Conservation (phyloP, 1,140 invertebrate genomes). For the Drosophila teissieri region DNA sequence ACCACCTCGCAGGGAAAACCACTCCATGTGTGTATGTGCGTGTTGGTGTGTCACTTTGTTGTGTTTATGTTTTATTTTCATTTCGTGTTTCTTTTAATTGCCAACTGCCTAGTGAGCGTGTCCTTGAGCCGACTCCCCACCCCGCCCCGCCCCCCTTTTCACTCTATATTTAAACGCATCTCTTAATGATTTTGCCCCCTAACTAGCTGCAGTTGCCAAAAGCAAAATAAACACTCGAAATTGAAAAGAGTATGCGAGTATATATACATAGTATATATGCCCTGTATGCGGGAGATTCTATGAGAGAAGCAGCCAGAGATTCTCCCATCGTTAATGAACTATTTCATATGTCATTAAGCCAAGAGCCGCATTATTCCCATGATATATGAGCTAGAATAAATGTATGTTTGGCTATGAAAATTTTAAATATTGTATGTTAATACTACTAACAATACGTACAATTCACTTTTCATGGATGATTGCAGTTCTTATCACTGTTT, state of each 20-base stretch:
- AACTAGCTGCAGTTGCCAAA: constrained; percentile 36
- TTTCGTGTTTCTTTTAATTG: constrained; percentile 60
- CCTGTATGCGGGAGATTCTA: background rate
- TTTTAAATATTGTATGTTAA: background rate
- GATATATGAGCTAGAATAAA: no score
- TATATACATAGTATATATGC: background rate
- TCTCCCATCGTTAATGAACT: constrained; percentile 6
- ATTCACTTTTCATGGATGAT: background rate
- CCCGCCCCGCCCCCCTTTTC: background rate
- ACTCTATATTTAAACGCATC: constrained; percentile 73
- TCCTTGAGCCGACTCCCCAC: constrained; percentile 34
- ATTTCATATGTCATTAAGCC: constrained; percentile 5
- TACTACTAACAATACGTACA: background rate
- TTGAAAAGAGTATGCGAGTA: background rate
- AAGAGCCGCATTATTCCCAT: constrained; percentile 4
- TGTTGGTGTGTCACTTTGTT: constrained; percentile 48
- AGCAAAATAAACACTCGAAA: constrained; percentile 33
- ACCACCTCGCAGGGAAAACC: constrained; percentile 14
- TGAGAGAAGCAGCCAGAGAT: background rate
- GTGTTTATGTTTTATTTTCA: constrained; percentile 57
- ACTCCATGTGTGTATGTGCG: constrained; percentile 28
- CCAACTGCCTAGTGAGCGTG: constrained; percentile 39
- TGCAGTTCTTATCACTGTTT: constrained; percentile 1
- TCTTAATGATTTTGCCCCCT: constrained; percentile 30
- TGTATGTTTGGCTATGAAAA: no score